These are phyloP conservation scores for Dysmachus trigonus DNA, from an alignment of 2,888 invertebrate genomes.

Conservation along the genomic window DNA sequence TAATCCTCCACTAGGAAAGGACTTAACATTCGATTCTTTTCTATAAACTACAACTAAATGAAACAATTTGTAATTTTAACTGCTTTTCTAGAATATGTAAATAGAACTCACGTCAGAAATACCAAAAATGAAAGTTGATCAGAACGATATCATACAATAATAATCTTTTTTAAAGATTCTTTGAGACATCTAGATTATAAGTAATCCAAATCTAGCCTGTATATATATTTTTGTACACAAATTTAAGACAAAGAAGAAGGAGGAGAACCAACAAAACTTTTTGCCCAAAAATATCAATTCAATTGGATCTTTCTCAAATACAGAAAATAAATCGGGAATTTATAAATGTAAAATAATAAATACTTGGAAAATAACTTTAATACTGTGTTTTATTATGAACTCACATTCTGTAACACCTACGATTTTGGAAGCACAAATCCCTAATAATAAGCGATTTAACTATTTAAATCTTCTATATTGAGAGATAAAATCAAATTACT, in stretches of 20 bases:
- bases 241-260: constrained; percentile 19
- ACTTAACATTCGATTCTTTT: not conserved
- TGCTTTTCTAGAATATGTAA: constrained; percentile 7
- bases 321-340: constrained; percentile 32
- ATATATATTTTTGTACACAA: constrained; percentile 46
- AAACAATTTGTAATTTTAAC: constrained; percentile 9
- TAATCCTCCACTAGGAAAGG: not conserved
- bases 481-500: not conserved
- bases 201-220: constrained; percentile 39
- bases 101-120: constrained; percentile 21
- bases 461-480: not conserved
- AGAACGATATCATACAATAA: constrained; percentile 23
- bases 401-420: not conserved
- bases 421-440: constrained; percentile 27
- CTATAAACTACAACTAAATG: not conserved
- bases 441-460: not conserved
- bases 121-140: constrained; percentile 33
- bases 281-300: constrained; percentile 16
- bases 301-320: constrained; percentile 19
- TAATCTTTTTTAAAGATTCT: constrained; percentile 22
- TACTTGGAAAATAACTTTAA: constrained; percentile 14
- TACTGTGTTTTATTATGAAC: not conserved
- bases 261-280: constrained; percentile 9
- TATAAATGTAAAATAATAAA: constrained; percentile 34
- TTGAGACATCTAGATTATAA: constrained; percentile 28